Conservation (phyloP, 1,140 invertebrate species). For the Aricia agestis region DNA sequence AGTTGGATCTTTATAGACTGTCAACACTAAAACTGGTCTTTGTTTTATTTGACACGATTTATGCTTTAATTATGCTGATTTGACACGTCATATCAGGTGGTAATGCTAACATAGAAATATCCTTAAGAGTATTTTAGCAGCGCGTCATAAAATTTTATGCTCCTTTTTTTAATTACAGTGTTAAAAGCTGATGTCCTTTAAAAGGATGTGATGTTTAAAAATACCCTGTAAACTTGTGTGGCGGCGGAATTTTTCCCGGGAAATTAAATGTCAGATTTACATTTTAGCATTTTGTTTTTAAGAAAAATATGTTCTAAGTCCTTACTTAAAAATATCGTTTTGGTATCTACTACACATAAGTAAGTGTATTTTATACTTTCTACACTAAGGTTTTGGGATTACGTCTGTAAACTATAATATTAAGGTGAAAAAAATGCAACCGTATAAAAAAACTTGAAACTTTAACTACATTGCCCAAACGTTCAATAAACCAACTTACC, state of each 20-base stretch:
- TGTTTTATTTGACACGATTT: background rate
- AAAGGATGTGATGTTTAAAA: background rate
- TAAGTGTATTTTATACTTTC: too few relatives aligned
- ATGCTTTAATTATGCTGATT: background rate
- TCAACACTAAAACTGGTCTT: background rate
- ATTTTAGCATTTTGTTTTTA: background rate
- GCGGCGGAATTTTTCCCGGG: background rate
- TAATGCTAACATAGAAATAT: background rate
- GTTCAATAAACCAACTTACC: too few relatives aligned
- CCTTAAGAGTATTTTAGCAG: background rate
- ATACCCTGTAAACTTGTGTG: background rate
- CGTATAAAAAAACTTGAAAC: too few relatives aligned
- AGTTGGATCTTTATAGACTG: background rate
- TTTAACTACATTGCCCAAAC: too few relatives aligned
- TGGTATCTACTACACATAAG: too few relatives aligned
- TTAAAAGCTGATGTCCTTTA: conserved; percentile 3
- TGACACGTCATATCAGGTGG: background rate
- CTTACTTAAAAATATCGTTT: too few relatives aligned
- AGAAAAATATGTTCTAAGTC: too few relatives aligned
- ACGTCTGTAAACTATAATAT: too few relatives aligned
- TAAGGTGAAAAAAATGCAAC: too few relatives aligned
- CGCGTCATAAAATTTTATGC: background rate
- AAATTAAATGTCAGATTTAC: background rate
- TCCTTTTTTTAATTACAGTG: background rate
- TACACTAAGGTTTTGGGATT: too few relatives aligned